Evolutionary conservation across 2,888 invertebrate genomes (phyloP).

Genomic region (Electrophaes corylata): DNA sequence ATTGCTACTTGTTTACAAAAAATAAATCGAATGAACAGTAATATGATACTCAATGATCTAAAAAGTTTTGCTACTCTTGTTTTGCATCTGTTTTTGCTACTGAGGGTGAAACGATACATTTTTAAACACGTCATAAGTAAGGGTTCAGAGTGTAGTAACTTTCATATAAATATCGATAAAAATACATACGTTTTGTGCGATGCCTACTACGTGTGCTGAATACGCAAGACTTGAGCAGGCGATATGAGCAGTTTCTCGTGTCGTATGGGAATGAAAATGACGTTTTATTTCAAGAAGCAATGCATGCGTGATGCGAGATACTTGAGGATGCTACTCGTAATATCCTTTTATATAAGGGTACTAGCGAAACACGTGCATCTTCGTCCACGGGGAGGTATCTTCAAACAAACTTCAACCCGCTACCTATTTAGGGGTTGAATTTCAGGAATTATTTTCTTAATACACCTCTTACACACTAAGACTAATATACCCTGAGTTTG

Average conservation of each 20-base stretch:
- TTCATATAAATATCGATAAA: constrained; percentile 35
- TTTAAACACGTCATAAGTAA: constrained; percentile 27
- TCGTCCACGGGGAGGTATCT: neutral
- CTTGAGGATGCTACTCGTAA: constrained; percentile 23
- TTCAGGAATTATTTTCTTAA: too few species aligned
- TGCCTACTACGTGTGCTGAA: constrained; percentile 45
- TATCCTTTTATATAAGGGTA: neutral
- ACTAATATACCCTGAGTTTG: too few species aligned
- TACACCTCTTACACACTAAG: too few species aligned
- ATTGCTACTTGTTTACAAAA: too few species aligned
- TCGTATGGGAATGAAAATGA: constrained; percentile 55
- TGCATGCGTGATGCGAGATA: constrained; percentile 41
- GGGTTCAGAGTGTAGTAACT: constrained; percentile 24
- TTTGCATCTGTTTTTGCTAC: neutral
- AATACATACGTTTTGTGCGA: constrained; percentile 45
- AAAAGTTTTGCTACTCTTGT: neutral
- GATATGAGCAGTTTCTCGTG: constrained; percentile 51
- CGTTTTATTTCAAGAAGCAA: constrained; percentile 53
- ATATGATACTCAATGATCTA: neutral
- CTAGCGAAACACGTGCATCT: too few species aligned
- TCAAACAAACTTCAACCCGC: too few species aligned
- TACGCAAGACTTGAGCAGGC: constrained; percentile 40
- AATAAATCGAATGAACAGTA: neutral
- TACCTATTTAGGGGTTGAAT: too few species aligned
- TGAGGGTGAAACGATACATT: constrained; percentile 11